These are phyloP conservation scores for Sarcophaga caerulescens DNA, from an alignment of 2,888 invertebrate genomes.

Conservation along the genomic window DNA sequence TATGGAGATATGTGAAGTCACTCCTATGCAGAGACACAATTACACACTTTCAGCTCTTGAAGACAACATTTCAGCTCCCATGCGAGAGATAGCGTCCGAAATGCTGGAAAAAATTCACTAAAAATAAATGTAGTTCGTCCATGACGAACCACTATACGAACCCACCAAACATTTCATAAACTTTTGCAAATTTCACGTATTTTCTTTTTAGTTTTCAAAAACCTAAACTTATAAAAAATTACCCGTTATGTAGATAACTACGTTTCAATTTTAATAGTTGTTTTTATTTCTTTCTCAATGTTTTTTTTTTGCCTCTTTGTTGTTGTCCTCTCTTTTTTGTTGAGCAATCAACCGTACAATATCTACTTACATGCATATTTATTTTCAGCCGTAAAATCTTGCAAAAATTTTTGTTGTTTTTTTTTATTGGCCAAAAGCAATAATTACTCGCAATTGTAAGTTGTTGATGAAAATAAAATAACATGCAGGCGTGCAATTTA, in stretches of 20 bases:
- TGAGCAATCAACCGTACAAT: constrained; percentile 49
- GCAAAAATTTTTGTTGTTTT: not conserved
- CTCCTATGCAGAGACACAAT: too few species aligned
- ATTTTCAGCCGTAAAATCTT: constrained; percentile 22
- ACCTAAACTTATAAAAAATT: too few species aligned
- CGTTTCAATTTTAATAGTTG: not conserved
- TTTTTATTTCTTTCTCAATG: not conserved
- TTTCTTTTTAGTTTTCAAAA: too few species aligned
- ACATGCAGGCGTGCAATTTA: not conserved
- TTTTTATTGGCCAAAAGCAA: constrained; percentile 15
- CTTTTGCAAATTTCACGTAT: too few species aligned
- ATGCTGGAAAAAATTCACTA: too few species aligned
- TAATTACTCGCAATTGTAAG: not conserved
- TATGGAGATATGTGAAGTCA: too few species aligned
- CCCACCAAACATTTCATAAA: too few species aligned
- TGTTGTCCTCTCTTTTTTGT: constrained; percentile 26
- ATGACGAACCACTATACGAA: too few species aligned
- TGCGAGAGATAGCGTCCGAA: too few species aligned
- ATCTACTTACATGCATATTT: constrained; percentile 21
- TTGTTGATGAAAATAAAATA: constrained; percentile 1
- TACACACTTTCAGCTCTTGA: too few species aligned
- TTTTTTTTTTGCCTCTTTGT: constrained; percentile 17
- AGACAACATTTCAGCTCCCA: too few species aligned
- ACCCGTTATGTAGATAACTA: not conserved
- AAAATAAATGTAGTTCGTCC: too few species aligned